Conservation (phyloP, 1,140 invertebrate species). For the Gryon sp. region DNA sequence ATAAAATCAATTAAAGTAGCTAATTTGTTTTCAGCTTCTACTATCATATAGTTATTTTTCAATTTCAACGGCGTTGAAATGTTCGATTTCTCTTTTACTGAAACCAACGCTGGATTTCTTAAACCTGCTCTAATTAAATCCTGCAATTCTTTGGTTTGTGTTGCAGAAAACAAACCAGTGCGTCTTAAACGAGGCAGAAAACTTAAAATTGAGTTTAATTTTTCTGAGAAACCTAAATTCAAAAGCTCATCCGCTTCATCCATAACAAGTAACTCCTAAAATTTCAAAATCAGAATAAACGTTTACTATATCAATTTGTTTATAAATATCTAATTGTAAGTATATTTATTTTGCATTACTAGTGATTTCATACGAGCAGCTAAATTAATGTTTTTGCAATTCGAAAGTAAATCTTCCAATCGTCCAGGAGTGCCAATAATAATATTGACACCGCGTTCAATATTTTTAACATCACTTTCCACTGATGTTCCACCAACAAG, state of each 20-base stretch:
- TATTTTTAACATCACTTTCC: conserved; percentile 85
- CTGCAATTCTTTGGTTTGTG: conserved; percentile 97
- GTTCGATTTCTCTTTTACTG: conserved; percentile 91
- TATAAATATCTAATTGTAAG: background rate
- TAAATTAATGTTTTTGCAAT: conserved; percentile 83
- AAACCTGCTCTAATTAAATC: conserved; percentile 95
- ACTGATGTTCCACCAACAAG: conserved; percentile 91
- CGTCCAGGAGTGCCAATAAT: conserved; percentile 95
- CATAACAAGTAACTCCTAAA: conserved; percentile 93
- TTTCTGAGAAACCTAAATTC: conserved; percentile 93
- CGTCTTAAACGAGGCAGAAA: conserved; percentile 95
- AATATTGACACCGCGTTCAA: conserved; percentile 90
- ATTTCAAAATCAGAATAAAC: conserved; percentile 2
- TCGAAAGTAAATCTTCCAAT: conserved; percentile 91
- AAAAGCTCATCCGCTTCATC: conserved; percentile 98
- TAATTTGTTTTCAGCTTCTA: conserved; percentile 87
- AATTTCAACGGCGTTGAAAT: conserved; percentile 90
- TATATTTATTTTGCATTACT: conserved; percentile 77
- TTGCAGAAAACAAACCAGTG: conserved; percentile 99
- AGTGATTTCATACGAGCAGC: conserved; percentile 85
- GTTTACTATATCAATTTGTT: background rate
- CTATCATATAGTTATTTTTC: conserved; percentile 92
- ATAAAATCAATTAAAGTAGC: conserved; percentile 88
- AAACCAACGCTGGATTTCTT: conserved; percentile 94
- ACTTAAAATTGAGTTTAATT: conserved; percentile 93